Percentiles rank a stretch among this genome's conserved stretches.
Evolutionary conservation across 1,140 invertebrate species (phyloP).

Genomic region (Sycobia sp.): DNA sequence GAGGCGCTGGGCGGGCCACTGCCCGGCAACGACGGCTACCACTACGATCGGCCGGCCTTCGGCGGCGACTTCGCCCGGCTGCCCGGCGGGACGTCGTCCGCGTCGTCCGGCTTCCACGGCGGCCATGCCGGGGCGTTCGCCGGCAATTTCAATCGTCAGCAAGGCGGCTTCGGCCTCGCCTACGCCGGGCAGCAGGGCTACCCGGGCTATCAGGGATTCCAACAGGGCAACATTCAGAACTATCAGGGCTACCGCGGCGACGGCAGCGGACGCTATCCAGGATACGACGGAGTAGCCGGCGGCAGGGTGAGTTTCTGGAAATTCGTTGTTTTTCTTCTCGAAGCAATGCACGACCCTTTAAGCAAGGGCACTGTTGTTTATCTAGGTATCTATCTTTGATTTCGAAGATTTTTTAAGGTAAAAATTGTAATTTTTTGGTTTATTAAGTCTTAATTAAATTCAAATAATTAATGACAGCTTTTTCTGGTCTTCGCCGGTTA

Average conservation of each 20-base stretch:
- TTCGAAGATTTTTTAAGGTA: too few species aligned
- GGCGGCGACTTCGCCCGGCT: constrained; percentile 33
- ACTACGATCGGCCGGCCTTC: constrained; percentile 46
- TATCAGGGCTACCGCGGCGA: constrained; percentile 36
- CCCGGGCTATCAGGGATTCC: not conserved
- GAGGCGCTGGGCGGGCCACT: constrained; percentile 48
- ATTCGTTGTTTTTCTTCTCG: too few species aligned
- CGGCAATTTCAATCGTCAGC: constrained; percentile 14
- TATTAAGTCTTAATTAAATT: too few species aligned
- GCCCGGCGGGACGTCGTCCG: constrained; percentile 23
- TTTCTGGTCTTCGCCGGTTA: too few species aligned
- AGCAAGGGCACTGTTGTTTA: too few species aligned
- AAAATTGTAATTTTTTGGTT: too few species aligned
- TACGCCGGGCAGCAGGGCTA: not conserved
- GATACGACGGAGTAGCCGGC: constrained; percentile 43
- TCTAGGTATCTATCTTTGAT: too few species aligned
- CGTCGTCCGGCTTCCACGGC: constrained; percentile 16
- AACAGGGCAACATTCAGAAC: constrained; percentile 16
- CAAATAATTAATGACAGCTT: too few species aligned
- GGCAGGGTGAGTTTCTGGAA: constrained; percentile 45
- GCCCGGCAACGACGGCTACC: constrained; percentile 49
- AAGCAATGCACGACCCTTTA: too few species aligned
- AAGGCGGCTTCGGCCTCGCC: constrained; percentile 37
- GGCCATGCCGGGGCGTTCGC: constrained; percentile 13
- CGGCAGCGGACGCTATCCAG: constrained; percentile 22